Conservation (phyloP, 2,888 invertebrate genomes). For the Entomobrya multifasciata region DNA sequence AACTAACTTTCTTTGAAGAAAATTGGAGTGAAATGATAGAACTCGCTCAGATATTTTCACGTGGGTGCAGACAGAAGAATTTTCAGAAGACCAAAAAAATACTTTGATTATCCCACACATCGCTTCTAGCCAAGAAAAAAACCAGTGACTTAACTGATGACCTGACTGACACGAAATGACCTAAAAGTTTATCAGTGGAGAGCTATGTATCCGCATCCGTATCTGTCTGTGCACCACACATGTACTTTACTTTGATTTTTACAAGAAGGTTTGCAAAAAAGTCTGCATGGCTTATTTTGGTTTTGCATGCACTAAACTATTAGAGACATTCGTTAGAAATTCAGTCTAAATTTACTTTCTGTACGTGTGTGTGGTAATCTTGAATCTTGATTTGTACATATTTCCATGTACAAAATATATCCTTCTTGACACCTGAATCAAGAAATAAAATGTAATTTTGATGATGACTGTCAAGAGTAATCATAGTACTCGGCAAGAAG, state of each 20-base stretch:
- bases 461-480: not conserved
- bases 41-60: not conserved
- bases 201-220: no score
- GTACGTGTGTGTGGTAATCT: not conserved
- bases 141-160: no score
- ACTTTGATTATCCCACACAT: conserved; percentile 15
- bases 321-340: no score
- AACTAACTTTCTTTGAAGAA: no score
- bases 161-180: conserved; percentile 51
- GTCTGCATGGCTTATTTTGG: no score
- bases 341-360: not conserved
- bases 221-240: no score
- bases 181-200: conserved; percentile 11
- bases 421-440: not conserved
- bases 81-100: no score
- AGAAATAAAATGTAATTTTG: no score
- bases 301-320: no score
- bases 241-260: no score
- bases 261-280: no score
- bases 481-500: not conserved
- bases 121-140: not conserved
- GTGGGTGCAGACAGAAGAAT: not conserved
- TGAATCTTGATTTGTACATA: not conserved
- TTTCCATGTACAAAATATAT: not conserved
- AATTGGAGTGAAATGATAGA: not conserved